A percentile compares a stretch with the other conserved stretches of the same genome.
phyloP scores from a whole-genome alignment of 2,888 invertebrate species.

The Ormia ochracea region DNA sequence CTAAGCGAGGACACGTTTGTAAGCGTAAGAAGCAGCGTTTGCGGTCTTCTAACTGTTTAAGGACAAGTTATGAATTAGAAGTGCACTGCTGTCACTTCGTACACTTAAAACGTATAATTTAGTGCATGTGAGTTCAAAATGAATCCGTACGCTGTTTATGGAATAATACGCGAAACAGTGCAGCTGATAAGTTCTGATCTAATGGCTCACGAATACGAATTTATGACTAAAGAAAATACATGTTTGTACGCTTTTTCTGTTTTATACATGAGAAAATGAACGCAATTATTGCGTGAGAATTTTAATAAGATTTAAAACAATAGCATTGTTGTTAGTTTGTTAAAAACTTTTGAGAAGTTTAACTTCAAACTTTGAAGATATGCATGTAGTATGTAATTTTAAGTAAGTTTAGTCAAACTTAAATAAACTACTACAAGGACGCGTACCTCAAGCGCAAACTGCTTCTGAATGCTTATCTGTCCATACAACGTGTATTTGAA shows the following conservation, averaged over 20 bases:
- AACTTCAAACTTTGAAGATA: constrained; percentile 36
- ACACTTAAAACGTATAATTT: too few relatives aligned
- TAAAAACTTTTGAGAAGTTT: too few relatives aligned
- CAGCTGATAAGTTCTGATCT: constrained; percentile 4
- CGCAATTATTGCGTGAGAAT: constrained; percentile 74
- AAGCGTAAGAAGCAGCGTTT: too few relatives aligned
- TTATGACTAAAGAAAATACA: background rate
- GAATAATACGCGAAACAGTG: too few relatives aligned
- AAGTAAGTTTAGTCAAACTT: constrained; percentile 35
- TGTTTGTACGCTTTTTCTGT: background rate
- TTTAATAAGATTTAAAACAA: constrained; percentile 72
- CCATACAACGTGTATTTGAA: constrained; percentile 33
- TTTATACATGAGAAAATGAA: constrained; percentile 49
- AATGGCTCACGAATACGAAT: background rate
- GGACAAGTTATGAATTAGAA: too few relatives aligned
- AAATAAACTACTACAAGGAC: constrained; percentile 28
- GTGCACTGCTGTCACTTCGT: too few relatives aligned
- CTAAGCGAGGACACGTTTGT: too few relatives aligned
- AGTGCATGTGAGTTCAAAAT: too few relatives aligned
- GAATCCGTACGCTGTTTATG: too few relatives aligned
- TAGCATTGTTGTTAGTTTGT: constrained; percentile 64
- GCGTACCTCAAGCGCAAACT: background rate
- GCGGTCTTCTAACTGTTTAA: too few relatives aligned
- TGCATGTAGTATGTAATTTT: background rate
- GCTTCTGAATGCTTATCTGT: background rate